A percentile compares a stretch with the other conserved stretches of the same genome.
Conservation (phyloP, 2,113 vertebrate species). For the Bubo blakistoni region DNA sequence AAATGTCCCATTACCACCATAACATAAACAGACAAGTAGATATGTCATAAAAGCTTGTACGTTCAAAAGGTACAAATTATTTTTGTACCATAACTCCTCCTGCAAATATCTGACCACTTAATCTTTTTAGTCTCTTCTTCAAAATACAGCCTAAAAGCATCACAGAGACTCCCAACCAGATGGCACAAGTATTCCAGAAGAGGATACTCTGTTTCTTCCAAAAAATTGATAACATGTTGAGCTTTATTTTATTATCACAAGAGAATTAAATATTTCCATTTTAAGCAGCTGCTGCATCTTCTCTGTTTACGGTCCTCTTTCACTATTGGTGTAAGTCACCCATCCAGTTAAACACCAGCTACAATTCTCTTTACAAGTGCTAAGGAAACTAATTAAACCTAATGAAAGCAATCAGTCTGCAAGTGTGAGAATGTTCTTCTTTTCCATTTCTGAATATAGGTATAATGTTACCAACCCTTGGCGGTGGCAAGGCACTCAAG, state of each 20-base stretch:
- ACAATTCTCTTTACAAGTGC: constrained; percentile 62
- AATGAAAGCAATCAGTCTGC: constrained; percentile 74
- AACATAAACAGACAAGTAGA: not conserved
- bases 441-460: constrained; percentile 52
- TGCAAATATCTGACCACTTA: not conserved
- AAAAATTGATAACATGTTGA: not conserved
- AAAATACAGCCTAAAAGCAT: constrained; percentile 13
- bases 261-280: constrained; percentile 45
- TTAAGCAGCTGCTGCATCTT: constrained; percentile 50
- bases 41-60: not conserved
- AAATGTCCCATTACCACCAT: not conserved
- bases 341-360: constrained; percentile 61
- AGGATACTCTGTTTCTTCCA: not conserved
- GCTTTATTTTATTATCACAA: not conserved
- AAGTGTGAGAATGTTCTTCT: constrained; percentile 32
- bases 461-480: constrained; percentile 41
- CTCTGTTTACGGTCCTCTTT: constrained; percentile 59
- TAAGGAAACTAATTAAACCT: constrained; percentile 73
- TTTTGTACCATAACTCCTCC: not conserved
- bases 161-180: constrained; percentile 15
- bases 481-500: constrained; percentile 24
- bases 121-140: constrained; percentile 8
- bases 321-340: constrained; percentile 47
- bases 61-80: not conserved
- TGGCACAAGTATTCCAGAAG: constrained; percentile 13